Percentiles rank a stretch among this genome's conserved stretches.
These are phyloP conservation scores for Araneus ventricosus DNA, from an alignment of 1,140 invertebrate species.

Conservation along the genomic window DNA sequence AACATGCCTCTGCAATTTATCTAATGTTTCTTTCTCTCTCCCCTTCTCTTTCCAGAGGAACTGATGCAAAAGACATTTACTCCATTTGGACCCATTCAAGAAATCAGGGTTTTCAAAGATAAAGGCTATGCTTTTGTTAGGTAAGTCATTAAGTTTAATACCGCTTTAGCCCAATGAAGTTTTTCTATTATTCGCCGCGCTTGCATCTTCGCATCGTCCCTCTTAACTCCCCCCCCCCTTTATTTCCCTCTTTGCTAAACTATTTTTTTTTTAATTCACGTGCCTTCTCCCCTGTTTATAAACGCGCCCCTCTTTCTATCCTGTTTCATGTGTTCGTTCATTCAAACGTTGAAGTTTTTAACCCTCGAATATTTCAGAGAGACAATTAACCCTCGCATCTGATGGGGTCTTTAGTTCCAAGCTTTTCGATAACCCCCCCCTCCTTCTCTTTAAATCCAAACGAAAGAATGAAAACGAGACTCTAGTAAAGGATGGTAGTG, in stretches of 20 bases:
- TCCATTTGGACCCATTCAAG: conserved; percentile 96
- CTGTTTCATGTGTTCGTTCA: conserved; percentile 32
- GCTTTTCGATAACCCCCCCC: conserved; percentile 53
- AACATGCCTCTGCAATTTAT: conserved; percentile 74
- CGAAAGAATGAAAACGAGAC: conserved; percentile 58
- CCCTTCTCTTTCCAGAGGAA: conserved; percentile 87
- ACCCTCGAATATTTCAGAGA: conserved; percentile 59
- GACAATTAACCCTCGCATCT: conserved; percentile 68
- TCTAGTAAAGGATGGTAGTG: conserved; percentile 25
- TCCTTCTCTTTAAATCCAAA: conserved; percentile 53
- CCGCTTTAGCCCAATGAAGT: conserved; percentile 69
- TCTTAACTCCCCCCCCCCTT: background rate
- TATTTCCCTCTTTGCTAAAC: conserved; percentile 31
- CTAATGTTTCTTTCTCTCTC: conserved; percentile 70
- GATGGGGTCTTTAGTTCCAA: conserved; percentile 61
- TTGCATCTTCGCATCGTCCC: conserved; percentile 54
- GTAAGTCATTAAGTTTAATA: conserved; percentile 75
- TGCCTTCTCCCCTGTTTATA: conserved; percentile 59
- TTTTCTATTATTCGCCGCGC: conserved; percentile 69
- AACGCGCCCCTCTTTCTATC: conserved; percentile 37
- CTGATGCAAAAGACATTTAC: conserved; percentile 98
- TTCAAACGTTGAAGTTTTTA: conserved; percentile 59
- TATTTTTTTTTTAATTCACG: conserved; percentile 54
- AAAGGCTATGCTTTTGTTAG: conserved; percentile 98
- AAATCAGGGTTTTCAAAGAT: conserved; percentile 99